Evolutionary conservation across 1,140 invertebrate genomes (phyloP), one percentile per base, ranked within the genome.

Genomic region (Onthophagus taurus): DNA sequence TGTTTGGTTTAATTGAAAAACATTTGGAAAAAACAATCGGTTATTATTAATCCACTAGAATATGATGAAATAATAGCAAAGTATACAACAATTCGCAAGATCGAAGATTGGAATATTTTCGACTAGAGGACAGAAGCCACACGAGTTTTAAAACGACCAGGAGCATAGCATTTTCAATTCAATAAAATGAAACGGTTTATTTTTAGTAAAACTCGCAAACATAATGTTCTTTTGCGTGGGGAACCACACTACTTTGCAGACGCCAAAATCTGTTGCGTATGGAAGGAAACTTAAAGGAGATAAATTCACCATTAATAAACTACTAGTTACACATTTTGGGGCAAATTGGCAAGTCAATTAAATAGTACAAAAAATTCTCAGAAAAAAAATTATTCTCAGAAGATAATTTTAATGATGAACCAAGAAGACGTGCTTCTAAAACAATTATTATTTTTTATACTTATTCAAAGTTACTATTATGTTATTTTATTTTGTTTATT

Each of bases 1-100:
- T 64, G 4, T 62, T 61, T 52, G 59, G 49, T 3, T 11, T 41
- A 16, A 52, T 50, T 36, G 54, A 62, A 45, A 38, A 45, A 43
- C 24, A 41, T 6, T 13, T 30, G 24, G 19, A 24, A 41, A 34
- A 41, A 41, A 29, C 17, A 41, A 3, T 44, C 51, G 18, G 44
- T 35, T 19, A 54, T 57, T 43, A 26, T 55, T 38, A 31, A 55
- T 31, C 42, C 47, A 17, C 30, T 12, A 7, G 41, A 49, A 43
- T 53, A 55, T 43, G 31, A 39, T 20, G 24, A 51, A 20, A 30
- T 57, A 13, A 47, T 53, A 42, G 34, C 50, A 35, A 48, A 46
- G 16, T 34, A 47, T 49, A 36, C 41, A 19, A 51, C 37, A 36
- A 44, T 55, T 41, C 31, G 31, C 13, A 30, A 52, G 31, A 17